Base-by-base conservation (phyloP, 2,113 vertebrate genomes). In the Forbesichthys papilliferus region DNA sequence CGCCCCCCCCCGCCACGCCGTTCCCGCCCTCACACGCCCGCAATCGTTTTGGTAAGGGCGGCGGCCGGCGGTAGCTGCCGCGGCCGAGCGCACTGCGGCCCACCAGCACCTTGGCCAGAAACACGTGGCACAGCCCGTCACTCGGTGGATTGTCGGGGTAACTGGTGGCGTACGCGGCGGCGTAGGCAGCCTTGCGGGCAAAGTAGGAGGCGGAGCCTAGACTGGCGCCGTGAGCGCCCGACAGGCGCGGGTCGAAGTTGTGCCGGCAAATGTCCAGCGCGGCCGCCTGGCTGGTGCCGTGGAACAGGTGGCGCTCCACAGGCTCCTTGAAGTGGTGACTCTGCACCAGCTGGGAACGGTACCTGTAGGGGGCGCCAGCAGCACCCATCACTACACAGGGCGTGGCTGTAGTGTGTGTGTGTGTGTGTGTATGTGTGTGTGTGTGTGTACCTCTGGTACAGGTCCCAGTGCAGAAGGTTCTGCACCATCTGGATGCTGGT, bases 391-490 rank as follows among this genome's bases (percentile, higher is more conserved):
- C 49, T 12, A 52, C 9, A 49, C 8, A 9, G 12, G 48, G 69
- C 6, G 4, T 53, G n/a, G 16, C 9, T 53, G 52, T 53, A 14
- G 11, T n/a, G 11, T 13, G 12, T 52, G 49, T 52, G 13, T 52
- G 13, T 52, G 36, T 42, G 36, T 42, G 36, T 42, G 36, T 42
- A 5, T 42, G 36, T 42, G 36, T 42, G 36, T 42, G 36, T 42
- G 36, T 42, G 5, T 1, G 36, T 42, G n/a, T 4, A 89, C 89
- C 89, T 88, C 73, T 86, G 86, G 59, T 85, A 91, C 67, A 84
- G 90, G 67, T 90, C 89, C 89, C 89, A 91, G 62, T 84, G 87
- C 48, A 89, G 66, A n/a, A 74, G 9, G 60, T 89, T 91, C 82
- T 91, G 88, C 62, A 90, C 47, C 74, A 88, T 87, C 48, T 86